phyloP scores from a whole-genome alignment of 2,113 vertebrate genomes.

The Gobio gobio region DNA sequence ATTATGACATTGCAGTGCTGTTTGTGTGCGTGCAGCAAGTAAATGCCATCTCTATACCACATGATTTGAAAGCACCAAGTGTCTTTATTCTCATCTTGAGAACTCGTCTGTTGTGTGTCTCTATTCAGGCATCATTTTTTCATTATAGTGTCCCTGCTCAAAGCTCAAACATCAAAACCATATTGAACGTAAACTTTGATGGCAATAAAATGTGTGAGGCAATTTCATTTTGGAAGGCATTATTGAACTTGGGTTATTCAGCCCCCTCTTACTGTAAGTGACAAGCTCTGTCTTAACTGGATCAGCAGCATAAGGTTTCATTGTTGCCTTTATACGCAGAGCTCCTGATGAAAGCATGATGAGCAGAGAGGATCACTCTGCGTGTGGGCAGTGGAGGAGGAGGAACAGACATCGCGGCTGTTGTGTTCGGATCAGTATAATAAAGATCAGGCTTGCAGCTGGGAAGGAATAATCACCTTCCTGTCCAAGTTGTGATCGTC shows the following conservation, averaged over 20 bases:
- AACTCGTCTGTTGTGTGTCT: not conserved
- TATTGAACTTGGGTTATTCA: not conserved
- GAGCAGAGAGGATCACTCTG: conserved; percentile 26
- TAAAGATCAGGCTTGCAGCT: conserved; percentile 23
- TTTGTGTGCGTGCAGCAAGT: not conserved
- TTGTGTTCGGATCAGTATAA: conserved; percentile 7
- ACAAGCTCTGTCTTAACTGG: not conserved
- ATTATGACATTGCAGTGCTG: not conserved
- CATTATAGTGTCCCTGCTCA: not conserved
- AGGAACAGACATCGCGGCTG: not conserved
- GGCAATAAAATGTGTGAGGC: not conserved
- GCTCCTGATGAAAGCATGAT: conserved; percentile 27
- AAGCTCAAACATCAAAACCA: not conserved
- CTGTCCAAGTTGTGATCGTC: not conserved
- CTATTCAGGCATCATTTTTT: not conserved
- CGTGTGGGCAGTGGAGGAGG: conserved; percentile 20
- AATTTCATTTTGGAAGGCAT: conserved; percentile 19
- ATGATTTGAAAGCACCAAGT: not conserved
- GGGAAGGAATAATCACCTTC: conserved; percentile 8
- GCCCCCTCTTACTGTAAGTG: conserved; percentile 6
- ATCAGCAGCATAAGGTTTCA: not conserved
- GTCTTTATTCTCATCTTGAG: not conserved
- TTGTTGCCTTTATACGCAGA: not conserved
- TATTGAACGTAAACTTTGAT: not conserved
- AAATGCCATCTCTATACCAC: not conserved